Conservation (phyloP, 2,797 vertebrate genomes). For the Helicolenus hilgendorfi region DNA sequence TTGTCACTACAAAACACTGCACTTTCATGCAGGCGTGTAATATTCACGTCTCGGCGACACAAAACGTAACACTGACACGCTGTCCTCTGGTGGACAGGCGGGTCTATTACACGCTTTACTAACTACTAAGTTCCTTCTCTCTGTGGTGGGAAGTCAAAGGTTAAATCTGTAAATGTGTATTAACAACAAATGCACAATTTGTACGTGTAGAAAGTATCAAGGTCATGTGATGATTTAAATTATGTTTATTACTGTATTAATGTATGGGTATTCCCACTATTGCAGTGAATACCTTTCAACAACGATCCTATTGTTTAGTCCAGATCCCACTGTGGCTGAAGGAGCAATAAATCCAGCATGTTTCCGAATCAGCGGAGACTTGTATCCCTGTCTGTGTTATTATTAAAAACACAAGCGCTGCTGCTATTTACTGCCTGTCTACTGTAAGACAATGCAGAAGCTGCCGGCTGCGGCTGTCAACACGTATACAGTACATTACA, state of each 20-base stretch:
- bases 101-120: too few relatives aligned
- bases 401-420: constrained; percentile 40
- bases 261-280: background rate
- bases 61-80: too few relatives aligned
- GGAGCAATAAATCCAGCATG: constrained; percentile 17
- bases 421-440: constrained; percentile 2
- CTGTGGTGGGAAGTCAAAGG: background rate
- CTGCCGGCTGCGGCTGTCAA: constrained; percentile 11
- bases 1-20: too few relatives aligned
- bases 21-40: too few relatives aligned
- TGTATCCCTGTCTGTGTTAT: constrained; percentile 13
- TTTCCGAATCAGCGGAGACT: constrained; percentile 21
- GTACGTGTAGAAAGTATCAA: background rate
- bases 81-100: too few relatives aligned
- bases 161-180: background rate
- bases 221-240: background rate
- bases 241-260: background rate
- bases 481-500: constrained; percentile 26
- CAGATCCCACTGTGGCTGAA: background rate
- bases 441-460: constrained; percentile 4
- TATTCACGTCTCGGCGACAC: too few relatives aligned
- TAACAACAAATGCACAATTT: background rate
- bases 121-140: background rate
- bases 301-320: background rate
- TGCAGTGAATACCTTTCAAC: background rate